Evolutionary conservation across 2,113 vertebrate species (phyloP), one percentile per base, ranked within the genome.

Genomic region (Ondatra zibethicus): DNA sequence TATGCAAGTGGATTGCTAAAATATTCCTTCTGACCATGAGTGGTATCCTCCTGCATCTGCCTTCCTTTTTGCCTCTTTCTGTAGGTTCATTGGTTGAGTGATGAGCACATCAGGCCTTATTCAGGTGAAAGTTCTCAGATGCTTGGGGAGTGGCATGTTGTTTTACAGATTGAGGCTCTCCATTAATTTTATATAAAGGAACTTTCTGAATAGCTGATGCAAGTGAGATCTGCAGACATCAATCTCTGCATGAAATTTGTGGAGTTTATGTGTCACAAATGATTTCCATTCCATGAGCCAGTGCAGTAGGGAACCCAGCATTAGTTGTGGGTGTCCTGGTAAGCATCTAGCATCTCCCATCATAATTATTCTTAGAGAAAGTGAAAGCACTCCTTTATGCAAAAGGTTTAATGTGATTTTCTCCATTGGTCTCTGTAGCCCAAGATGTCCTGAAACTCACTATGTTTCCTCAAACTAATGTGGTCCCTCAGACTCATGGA

Each of bases 101-200:
- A 55, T 52, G 70, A 85, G 47, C 39, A 21, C 7, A 13, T 7
- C 11, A 23, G 19, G 5, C 29, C 45, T 89, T 7, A 27, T 55
- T 87, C 45, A 58, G 1, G 72, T 87, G 25, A 91, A 78, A 39
- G 25, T 31, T 93, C 36, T 91, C 52, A 78, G 61, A 47, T 55
- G 31, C 1, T 4, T 4, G 63, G 23, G 14, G 0, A 1, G n/a
- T 55, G 78, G 31, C 4, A 19, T 29, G 9, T 87, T 29, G 9
- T 87, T 73, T 19, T 84, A 4, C 42, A 50, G 23, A 65, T 21
- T 77, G 11, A 58, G 27, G 11, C 84, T 85, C 14, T 80, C 11
- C 21, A 6, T 90, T 19, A 76, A 4, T 80, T 87, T 94, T 75
- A 42, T 8, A 5, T 76, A 66, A 93, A 88, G 1, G 47, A 61